phyloP scores from a whole-genome alignment of 2,797 vertebrate genomes.

The Anolis apletophallus region DNA sequence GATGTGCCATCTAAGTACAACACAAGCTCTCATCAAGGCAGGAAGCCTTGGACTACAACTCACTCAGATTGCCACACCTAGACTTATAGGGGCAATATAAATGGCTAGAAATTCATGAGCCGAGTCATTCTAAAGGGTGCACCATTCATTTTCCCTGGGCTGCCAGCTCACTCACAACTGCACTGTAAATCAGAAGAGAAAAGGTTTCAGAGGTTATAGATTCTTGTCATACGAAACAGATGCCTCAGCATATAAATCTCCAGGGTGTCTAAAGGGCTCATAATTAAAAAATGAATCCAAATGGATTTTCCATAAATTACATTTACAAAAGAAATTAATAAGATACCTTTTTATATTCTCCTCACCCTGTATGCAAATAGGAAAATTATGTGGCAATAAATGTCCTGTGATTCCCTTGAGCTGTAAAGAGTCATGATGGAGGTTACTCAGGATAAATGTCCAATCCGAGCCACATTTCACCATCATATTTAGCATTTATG shows the following conservation, averaged over 20 bases:
- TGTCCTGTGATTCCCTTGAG: not conserved
- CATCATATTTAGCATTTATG: not conserved
- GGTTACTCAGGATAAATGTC: constrained; percentile 1
- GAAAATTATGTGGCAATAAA: constrained; percentile 50
- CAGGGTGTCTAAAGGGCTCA: constrained; percentile 59
- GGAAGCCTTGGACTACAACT: not conserved
- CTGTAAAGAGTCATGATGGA: constrained; percentile 29
- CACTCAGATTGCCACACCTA: not conserved
- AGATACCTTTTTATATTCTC: constrained; percentile 36
- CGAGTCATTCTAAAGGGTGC: constrained; percentile 6
- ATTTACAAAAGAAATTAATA: constrained; percentile 62
- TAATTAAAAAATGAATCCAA: constrained; percentile 74
- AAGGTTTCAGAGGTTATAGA: constrained; percentile 56
- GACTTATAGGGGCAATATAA: constrained; percentile 21
- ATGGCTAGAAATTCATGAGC: constrained; percentile 7
- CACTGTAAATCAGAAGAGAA: constrained; percentile 56
- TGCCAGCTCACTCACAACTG: constrained; percentile 28
- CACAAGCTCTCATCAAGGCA: not conserved
- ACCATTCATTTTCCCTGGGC: constrained; percentile 19
- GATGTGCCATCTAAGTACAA: not conserved
- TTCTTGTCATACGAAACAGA: constrained; percentile 70
- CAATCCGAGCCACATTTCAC: not conserved
- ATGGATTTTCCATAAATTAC: constrained; percentile 67
- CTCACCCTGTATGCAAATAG: constrained; percentile 32
- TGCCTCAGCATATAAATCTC: constrained; percentile 64